Evolutionary conservation across 1,140 invertebrate species (phyloP), one percentile per base, ranked within the genome.

Genomic region (Neoseiulus cucumeris): DNA sequence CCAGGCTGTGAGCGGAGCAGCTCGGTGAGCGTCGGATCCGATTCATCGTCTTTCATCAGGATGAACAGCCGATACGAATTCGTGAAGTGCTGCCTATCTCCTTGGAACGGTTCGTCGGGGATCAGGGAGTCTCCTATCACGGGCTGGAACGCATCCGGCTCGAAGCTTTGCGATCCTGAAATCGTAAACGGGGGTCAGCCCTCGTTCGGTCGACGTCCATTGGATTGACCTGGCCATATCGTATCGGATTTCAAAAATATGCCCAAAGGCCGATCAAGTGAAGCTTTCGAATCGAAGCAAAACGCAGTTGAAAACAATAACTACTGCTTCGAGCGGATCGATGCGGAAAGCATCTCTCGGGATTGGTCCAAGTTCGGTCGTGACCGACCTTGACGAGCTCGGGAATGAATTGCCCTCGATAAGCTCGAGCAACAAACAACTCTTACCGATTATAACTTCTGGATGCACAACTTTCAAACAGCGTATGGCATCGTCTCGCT

Each of bases 101-200:
- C 51, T 25, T 59, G 51, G 51, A 59, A 59, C 14, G 51, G 51
- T 9, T 59, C 51, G 25, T 25, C 51, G 25, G 51, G 51, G 22
- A 59, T 59, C 25, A 59, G 51, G 14, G 51, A 59, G 9, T 59
- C 51, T 25, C 51, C 51, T 17, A 59, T 25, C 12, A 59, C 51
- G 4, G 51, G 51, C 51, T 59, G 51, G 22, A 59, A 59, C 17
- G 51, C 25, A 29, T 59, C 51, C 25, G 22, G 51, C 51, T 59
- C 51, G 33, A 59, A 59, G 22, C 14, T 33, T 59, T 59, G 51
- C 51, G 51, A 59, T 29, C 51, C 51, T 59, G 51, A 59, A 59
- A 59, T 5, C 14, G 14, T 39, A 4, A 39, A 39, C 33, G 9
- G 4, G 33, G 9, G 33, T 39, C 33, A 39, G n/a, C n/a, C n/a